Evolutionary conservation across 2,888 invertebrate species (phyloP).

Genomic region (Melinaea menophilus): DNA sequence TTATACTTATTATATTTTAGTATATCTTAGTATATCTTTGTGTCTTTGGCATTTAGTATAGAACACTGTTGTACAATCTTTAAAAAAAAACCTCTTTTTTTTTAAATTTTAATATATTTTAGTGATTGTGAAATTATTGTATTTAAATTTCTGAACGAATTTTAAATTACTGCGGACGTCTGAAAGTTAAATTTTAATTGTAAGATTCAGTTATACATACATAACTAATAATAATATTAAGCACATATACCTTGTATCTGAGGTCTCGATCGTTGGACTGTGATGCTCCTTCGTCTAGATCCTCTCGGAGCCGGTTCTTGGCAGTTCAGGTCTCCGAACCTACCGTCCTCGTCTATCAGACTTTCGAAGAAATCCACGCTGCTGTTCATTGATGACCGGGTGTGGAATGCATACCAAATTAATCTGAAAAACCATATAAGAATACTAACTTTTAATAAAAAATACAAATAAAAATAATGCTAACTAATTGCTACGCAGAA

Average conservation of each 20-base stretch:
- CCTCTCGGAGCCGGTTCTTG: constrained; percentile 55
- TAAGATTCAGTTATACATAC: background rate
- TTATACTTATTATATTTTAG: too few species aligned
- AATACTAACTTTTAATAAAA: background rate
- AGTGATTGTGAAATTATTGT: too few species aligned
- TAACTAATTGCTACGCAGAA: too few species aligned
- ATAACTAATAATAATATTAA: too few species aligned
- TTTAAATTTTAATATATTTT: too few species aligned
- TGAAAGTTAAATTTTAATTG: background rate
- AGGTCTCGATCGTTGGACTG: constrained; percentile 42
- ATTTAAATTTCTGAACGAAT: too few species aligned
- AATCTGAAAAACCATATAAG: constrained; percentile 49
- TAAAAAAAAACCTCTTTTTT: too few species aligned
- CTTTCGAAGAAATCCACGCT: constrained; percentile 82
- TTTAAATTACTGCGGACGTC: too few species aligned
- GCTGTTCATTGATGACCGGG: constrained; percentile 70
- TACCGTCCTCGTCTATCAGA: constrained; percentile 78
- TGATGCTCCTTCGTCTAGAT: constrained; percentile 36
- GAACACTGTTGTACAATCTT: too few species aligned
- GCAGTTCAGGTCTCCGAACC: constrained; percentile 66
- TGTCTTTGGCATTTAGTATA: too few species aligned
- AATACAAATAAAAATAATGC: too few species aligned
- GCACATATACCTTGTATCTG: constrained; percentile 51
- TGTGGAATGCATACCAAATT: constrained; percentile 69
- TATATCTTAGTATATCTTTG: too few species aligned